A percentile compares a stretch with the other conserved stretches of the same genome.
Conservation (phyloP, 2,888 invertebrate species). For the Rhyacophila evoluta region DNA sequence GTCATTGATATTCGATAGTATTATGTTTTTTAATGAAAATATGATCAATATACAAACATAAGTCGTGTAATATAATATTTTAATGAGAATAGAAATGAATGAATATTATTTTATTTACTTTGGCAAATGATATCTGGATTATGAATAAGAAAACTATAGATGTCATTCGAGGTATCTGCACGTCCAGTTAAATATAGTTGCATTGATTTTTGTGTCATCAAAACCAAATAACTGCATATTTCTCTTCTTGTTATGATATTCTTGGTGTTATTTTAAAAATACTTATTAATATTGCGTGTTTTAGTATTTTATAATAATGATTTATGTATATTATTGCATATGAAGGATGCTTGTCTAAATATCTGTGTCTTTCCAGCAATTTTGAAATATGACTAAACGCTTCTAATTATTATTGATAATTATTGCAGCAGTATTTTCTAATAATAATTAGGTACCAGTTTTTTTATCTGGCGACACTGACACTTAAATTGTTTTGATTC, state of each 20-base stretch:
- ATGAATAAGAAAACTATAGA: too few relatives aligned
- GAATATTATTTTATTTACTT: too few relatives aligned
- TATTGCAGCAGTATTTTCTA: conserved; percentile 10
- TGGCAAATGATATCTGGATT: too few relatives aligned
- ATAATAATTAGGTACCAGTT: background rate
- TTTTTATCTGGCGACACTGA: conserved; percentile 31
- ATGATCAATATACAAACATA: too few relatives aligned
- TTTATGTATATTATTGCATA: background rate
- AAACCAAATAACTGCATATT: background rate
- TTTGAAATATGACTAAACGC: background rate
- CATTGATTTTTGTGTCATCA: background rate
- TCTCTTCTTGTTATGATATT: background rate
- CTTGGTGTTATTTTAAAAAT: background rate
- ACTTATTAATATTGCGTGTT: background rate
- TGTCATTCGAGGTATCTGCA: too few relatives aligned
- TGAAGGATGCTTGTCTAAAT: background rate
- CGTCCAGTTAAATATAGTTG: too few relatives aligned
- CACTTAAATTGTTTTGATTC: conserved; percentile 35
- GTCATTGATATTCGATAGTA: too few relatives aligned
- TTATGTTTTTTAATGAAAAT: too few relatives aligned
- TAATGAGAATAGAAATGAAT: too few relatives aligned
- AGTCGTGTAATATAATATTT: too few relatives aligned
- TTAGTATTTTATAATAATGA: background rate
- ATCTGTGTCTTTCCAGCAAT: background rate
- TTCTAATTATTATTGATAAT: background rate